Percentiles rank a stretch among this genome's conserved stretches.
phyloP scores from a whole-genome alignment of 2,797 vertebrate genomes.

The Hippoglossus hippoglossus region DNA sequence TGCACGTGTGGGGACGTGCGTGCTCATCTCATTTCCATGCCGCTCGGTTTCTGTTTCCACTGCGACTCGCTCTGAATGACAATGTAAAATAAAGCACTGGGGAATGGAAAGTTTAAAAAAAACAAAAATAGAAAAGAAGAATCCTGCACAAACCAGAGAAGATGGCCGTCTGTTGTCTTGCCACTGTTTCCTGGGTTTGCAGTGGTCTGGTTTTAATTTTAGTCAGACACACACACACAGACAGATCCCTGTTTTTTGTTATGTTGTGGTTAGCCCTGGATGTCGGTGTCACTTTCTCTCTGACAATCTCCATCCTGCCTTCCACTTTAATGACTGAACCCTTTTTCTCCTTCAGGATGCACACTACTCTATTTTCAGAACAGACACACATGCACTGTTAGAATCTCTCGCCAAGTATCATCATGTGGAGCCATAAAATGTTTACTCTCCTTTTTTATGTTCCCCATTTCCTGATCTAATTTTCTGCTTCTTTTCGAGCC shows the following conservation, averaged over 20 bases:
- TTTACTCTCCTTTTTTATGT: conserved; percentile 15
- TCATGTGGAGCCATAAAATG: conserved; percentile 19
- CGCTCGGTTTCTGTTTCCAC: conserved; percentile 41
- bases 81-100: conserved; percentile 15
- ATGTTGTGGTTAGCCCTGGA: conserved; percentile 52
- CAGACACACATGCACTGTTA: conserved; percentile 5
- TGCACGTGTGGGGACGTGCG: conserved; percentile 31
- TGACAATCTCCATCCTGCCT: conserved; percentile 28
- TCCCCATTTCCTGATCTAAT: no score
- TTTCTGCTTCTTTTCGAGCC: background rate
- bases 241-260: conserved; percentile 50
- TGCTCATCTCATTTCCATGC: conserved; percentile 25
- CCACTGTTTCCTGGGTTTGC: conserved; percentile 32
- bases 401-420: conserved; percentile 21
- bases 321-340: conserved; percentile 28
- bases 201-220: conserved; percentile 67
- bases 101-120: conserved; percentile 36
- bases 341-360: conserved; percentile 7
- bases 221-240: conserved; percentile 24
- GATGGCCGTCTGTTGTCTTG: conserved; percentile 45
- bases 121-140: conserved; percentile 9
- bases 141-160: conserved; percentile 20
- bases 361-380: conserved; percentile 31
- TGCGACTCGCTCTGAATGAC: conserved; percentile 47
- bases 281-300: conserved; percentile 53